phyloP scores from a whole-genome alignment of 2,797 vertebrate genomes.

The Enteromius viviparus region DNA sequence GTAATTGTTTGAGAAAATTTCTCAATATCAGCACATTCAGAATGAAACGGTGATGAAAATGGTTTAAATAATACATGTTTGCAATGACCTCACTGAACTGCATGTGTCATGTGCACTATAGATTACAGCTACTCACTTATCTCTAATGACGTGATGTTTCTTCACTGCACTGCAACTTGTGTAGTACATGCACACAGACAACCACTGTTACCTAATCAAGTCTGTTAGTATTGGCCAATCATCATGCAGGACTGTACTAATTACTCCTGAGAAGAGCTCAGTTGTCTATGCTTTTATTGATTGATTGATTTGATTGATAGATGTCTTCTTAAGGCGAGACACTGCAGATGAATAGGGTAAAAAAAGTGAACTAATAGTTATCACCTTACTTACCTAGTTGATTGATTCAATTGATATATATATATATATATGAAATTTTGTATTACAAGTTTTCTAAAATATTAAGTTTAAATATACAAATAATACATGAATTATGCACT shows the following conservation, averaged over 20 bases:
- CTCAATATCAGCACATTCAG: not conserved
- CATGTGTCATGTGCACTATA: not conserved
- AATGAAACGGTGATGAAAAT: not conserved
- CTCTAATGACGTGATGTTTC: not conserved
- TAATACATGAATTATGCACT: no score
- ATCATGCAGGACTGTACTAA: not conserved
- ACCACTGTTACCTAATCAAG: not conserved
- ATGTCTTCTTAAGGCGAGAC: not conserved
- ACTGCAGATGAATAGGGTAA: no score
- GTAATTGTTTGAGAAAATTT: not conserved
- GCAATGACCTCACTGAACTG: not conserved
- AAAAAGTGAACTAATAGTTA: no score
- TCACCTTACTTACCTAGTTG: no score
- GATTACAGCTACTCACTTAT: slow-evolving; percentile 11
- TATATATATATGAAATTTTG: no score
- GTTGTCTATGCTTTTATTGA: not conserved
- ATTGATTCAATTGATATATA: no score
- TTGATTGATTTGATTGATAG: not conserved
- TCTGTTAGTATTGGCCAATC: not conserved
- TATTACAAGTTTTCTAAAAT: no score
- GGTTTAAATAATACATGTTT: not conserved
- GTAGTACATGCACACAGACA: not conserved
- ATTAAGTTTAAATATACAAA: no score
- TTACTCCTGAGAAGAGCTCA: not conserved
- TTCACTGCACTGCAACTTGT: slow-evolving; percentile 5